These are phyloP conservation scores for Cybosia mesomella DNA, from an alignment of 2,888 invertebrate genomes.

Conservation along the genomic window DNA sequence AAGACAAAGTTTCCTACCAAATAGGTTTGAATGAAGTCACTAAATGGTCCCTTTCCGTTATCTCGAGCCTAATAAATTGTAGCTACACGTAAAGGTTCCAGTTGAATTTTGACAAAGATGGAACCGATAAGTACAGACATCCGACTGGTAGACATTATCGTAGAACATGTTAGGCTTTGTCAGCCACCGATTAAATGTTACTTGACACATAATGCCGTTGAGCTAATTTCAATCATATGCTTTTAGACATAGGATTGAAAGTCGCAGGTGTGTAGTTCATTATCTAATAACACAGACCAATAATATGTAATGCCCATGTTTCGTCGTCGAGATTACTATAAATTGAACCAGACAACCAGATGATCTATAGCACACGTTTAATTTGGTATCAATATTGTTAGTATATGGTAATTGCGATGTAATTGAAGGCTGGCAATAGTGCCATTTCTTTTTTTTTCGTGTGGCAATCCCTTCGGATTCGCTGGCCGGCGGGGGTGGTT, in stretches of 20 bases:
- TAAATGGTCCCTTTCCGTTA: slow-evolving; percentile 29
- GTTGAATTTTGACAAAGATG: slow-evolving; percentile 45
- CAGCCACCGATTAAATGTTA: slow-evolving; percentile 19
- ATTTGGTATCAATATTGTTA: slow-evolving; percentile 42
- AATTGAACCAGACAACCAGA: slow-evolving; percentile 41
- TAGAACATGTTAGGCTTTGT: slow-evolving; percentile 28
- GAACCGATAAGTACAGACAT: slow-evolving; percentile 37
- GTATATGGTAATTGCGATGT: slow-evolving; percentile 35
- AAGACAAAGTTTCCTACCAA: slow-evolving; percentile 18
- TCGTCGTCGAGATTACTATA: slow-evolving; percentile 33
- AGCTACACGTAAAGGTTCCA: slow-evolving; percentile 28
- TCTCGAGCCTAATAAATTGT: slow-evolving; percentile 41
- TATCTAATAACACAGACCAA: slow-evolving; percentile 30
- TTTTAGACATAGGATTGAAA: not conserved
- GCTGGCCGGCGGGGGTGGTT: no score
- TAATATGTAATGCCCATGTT: slow-evolving; percentile 40
- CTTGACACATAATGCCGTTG: slow-evolving; percentile 9
- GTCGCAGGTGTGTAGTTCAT: slow-evolving; percentile 17
- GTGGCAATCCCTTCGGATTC: no score
- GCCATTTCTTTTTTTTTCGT: no score
- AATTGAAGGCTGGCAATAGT: not conserved
- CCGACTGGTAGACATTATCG: slow-evolving; percentile 38
- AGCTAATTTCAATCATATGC: slow-evolving; percentile 15
- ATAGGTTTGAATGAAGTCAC: slow-evolving; percentile 31
- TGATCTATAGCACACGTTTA: slow-evolving; percentile 41